Evolutionary conservation across 1,140 invertebrate species (phyloP), one percentile per base, ranked within the genome.

Genomic region (Hyphantria cunea): DNA sequence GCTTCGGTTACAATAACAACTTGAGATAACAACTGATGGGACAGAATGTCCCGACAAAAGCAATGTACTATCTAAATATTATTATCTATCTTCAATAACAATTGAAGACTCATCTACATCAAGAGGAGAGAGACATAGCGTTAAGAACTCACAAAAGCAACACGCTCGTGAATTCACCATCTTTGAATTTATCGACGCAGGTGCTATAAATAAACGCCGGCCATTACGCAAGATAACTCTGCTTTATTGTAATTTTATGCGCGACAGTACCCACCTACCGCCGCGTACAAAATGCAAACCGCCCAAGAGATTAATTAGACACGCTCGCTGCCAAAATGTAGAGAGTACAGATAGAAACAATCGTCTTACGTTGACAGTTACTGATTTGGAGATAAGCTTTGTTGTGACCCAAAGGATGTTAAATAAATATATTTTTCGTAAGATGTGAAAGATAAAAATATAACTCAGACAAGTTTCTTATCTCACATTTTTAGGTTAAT

Each of bases 201-300:
- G 67, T 74, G 75, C 71, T 65, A 81, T 80, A 81, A 81, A 81
- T 81, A 80, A 74, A 66, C 69, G 74, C 54, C 15, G 49, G 63
- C 74, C 78, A 74, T 80, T 81, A 77, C 74, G 58, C 31, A 49
- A 78, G 78, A 83, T 83, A 83, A 80, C 75, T 74, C 70, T 72
- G 68, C 66, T 80, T 83, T 81, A 83, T 81, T 74, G 76, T 80
- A 81, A 83, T 83, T 81, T 83, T 83, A 83, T 83, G 81, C 81
- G 70, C 55, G 69, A 68, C 64, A 72, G 55, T 58, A 48, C 47
- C 55, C 45, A 58, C 55, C 72, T 74, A 72, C 63, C 68, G 49
- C 50, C 45, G 50, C 64, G 66, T 58, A 58, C 63, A 56, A 68
- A 68, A 72, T 73, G 68, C 68, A 68, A 64, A 68, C 64, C 65